Percentiles rank a stretch among this genome's conserved stretches.
phyloP scores from a whole-genome alignment of 2,113 vertebrate species.

The Myotis davidii region DNA sequence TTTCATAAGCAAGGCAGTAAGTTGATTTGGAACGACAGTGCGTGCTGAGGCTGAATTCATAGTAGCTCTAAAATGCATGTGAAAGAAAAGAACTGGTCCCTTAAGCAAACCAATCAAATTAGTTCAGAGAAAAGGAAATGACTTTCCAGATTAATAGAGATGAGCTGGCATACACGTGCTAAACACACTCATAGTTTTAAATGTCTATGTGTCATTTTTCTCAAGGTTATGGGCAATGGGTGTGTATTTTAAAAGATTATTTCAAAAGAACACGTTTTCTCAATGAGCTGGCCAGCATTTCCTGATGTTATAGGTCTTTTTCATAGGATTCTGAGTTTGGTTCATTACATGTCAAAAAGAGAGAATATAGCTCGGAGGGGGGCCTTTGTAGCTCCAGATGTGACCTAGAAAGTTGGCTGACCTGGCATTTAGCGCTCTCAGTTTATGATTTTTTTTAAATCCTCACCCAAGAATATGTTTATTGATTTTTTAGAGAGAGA shows the following conservation, averaged over 20 bases:
- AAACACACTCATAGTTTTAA: slow-evolving; percentile 57
- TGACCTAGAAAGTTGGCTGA: slow-evolving; percentile 29
- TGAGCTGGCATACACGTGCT: slow-evolving; percentile 11
- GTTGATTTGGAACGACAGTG: slow-evolving; percentile 25
- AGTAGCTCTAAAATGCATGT: slow-evolving; percentile 48
- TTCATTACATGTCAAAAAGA: slow-evolving; percentile 40
- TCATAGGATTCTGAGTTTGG: slow-evolving; percentile 36
- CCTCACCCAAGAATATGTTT: not conserved
- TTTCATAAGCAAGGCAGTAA: not conserved
- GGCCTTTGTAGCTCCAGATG: not conserved
- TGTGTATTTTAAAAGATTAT: slow-evolving; percentile 40
- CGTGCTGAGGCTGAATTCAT: slow-evolving; percentile 46
- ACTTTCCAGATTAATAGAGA: slow-evolving; percentile 64
- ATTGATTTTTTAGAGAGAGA: not conserved
- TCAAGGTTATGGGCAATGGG: slow-evolving; percentile 40
- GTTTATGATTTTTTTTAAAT: not conserved
- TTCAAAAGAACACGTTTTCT: slow-evolving; percentile 28
- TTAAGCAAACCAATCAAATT: slow-evolving; percentile 65
- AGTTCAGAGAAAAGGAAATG: slow-evolving; percentile 69
- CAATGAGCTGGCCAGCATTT: slow-evolving; percentile 41
- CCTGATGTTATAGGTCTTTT: not conserved
- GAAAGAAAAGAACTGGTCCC: slow-evolving; percentile 59
- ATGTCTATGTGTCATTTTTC: slow-evolving; percentile 39
- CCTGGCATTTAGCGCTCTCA: slow-evolving; percentile 25
- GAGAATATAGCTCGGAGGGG: not conserved